Base-by-base conservation (phyloP, 2,113 vertebrate species). In the Calyptommatus sinebrachiatus region DNA sequence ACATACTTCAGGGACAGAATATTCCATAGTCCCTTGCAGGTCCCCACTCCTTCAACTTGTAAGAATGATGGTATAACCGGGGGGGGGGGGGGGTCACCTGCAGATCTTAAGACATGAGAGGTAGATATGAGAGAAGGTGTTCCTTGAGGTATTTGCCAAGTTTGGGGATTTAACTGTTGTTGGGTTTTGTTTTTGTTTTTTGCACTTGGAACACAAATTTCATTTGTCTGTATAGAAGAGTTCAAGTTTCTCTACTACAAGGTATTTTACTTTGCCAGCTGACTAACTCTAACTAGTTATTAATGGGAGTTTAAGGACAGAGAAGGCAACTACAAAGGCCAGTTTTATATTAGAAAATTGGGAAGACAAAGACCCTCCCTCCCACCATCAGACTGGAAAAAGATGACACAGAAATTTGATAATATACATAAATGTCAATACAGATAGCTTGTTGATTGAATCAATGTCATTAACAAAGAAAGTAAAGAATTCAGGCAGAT, bases 111-210 rank as follows among this genome's bases (percentile, higher is more conserved):
- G 14, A 18, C 14, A 57, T 16, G 14, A 16, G 12, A 57, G 53
- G 12, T 16, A 11, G 4, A 57, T 57, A 57, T 18, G 53, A 1
- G 18, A 57, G 53, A 57, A 57, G 53, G 14, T 18, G 16, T 57
- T 57, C 53, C 14, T 14, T 57, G 14, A 18, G 16, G 2, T 18
- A 57, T 57, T 57, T 0, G 57, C 1, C 0, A 57, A 0, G 5
- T 60, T 35, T 46, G 74, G 67, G 57, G 1, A 46, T 31, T 84
- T 7, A 11, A 69, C 7, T n/a, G 35, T 41, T 41, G 35, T 5
- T 41, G 2, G 35, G 3, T 41, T 41, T 41, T n/a, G n/a, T 41
- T 74, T 45, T 46, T 83, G 26, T 50, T 41, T 7, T 78, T 66
- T 45, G 26, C 0, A 0, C 75, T 29, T 0, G 84, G 63, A 0